Conservation (phyloP, 2,888 invertebrate genomes). For the Invenusta paracnida region DNA sequence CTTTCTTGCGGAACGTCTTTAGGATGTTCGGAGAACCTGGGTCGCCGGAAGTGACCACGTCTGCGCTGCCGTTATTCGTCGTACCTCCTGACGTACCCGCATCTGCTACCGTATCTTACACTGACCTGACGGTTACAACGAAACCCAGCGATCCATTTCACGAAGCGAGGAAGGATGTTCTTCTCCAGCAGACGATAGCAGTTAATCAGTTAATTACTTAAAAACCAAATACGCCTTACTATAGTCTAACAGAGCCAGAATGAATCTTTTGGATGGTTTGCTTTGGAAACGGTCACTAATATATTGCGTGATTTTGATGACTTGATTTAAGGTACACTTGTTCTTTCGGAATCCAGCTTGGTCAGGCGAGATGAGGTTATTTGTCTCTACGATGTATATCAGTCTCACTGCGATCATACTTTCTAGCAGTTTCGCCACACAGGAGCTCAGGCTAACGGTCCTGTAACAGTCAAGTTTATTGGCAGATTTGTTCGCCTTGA, state of each 20-base stretch:
- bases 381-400: not conserved
- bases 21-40: too few relatives aligned
- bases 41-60: not conserved
- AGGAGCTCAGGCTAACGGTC: constrained; percentile 11
- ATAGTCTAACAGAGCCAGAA: not conserved
- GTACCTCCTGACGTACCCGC: too few relatives aligned
- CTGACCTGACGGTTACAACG: not conserved
- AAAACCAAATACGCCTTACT: not conserved
- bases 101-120: not conserved
- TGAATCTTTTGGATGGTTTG: not conserved
- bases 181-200: not conserved
- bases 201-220: not conserved
- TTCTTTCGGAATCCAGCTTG: not conserved
- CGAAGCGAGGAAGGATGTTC: not conserved
- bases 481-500: not conserved
- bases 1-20: too few relatives aligned
- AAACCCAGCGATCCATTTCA: constrained; percentile 4
- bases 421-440: constrained; percentile 10
- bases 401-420: not conserved
- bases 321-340: not conserved
- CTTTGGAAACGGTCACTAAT: not conserved
- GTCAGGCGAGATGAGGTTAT: not conserved
- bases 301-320: not conserved
- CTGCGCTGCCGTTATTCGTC: not conserved
- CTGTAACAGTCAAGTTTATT: not conserved